These are phyloP conservation scores for Malurus splendens DNA, from an alignment of 2,797 vertebrate species.

Conservation along the genomic window DNA sequence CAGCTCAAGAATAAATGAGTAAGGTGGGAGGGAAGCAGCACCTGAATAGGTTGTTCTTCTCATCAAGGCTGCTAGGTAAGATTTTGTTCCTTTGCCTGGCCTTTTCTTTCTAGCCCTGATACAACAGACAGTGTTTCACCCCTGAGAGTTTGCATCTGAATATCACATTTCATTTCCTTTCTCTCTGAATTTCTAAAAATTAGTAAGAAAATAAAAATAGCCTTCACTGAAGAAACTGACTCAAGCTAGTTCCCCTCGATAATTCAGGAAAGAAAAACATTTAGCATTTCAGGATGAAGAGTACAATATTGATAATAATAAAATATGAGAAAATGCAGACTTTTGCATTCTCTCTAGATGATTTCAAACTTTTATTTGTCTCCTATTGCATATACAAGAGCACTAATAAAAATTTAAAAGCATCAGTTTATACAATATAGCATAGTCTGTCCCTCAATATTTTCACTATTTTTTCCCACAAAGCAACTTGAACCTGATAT, in stretches of 20 bases:
- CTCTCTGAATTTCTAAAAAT: background rate
- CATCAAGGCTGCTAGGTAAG: background rate
- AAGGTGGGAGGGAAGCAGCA: background rate
- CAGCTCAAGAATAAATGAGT: background rate
- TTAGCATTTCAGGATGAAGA: background rate
- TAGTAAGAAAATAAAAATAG: background rate
- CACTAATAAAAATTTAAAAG: slow-evolving; percentile 14
- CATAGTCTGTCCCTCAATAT: background rate
- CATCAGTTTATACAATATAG: background rate
- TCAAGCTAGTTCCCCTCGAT: background rate
- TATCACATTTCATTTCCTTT: background rate
- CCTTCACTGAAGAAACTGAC: background rate
- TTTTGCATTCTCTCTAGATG: background rate
- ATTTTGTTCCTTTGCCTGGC: background rate
- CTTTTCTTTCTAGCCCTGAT: background rate
- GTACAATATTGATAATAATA: background rate
- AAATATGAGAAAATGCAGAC: slow-evolving; percentile 18
- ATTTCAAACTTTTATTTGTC: slow-evolving; percentile 39
- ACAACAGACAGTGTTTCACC: background rate
- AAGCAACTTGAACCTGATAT: slow-evolving; percentile 4
- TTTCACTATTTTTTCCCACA: slow-evolving; percentile 7
- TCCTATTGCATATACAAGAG: background rate
- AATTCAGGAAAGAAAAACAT: slow-evolving; percentile 8
- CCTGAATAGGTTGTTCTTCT: background rate
- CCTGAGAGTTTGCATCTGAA: background rate